Evolutionary conservation across 2,113 vertebrate species (phyloP), one percentile per base, ranked within the genome.

Genomic region (Macroglossus sobrinus): DNA sequence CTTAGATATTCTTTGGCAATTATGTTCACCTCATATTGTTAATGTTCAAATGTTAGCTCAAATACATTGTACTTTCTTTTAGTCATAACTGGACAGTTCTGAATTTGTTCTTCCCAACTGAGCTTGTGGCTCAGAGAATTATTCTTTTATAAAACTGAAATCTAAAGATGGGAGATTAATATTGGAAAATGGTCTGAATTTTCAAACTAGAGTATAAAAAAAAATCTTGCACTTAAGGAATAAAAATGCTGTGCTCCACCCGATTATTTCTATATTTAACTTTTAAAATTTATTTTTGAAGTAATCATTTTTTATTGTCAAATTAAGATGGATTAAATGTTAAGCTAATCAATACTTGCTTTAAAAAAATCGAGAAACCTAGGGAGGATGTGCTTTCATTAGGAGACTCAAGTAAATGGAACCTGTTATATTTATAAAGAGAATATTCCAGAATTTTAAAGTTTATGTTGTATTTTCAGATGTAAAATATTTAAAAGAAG

Each of bases 401-500:
- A 74, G 63, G 4, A 75, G 15, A 19, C 33, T n/a, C 59, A 3
- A 35, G 11, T 40, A 71, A 79, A 55, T 80, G 28, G 72, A 86
- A 53, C 33, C 38, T 47, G 84, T 71, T 97, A 66, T 72, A 38
- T 43, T 84, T 63, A 93, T 12, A 72, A 92, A 91, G 22, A 30
- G 26, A 50, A 53, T 14, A 30, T 86, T 59, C 76, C 28, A 53
- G 18, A 82, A 24, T 38, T 64, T 85, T 93, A 93, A 85, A 19
- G 61, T 1, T 76, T 95, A 90, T 2, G 78, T 97, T 96, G 97
- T 95, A 94, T 94, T 98, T 98, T 97, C 97, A 99, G 98, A 98
- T 97, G 99, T 98, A 95, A 97, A 99, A 99, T 99, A 99, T 95
- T 96, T 98, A 74, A 99, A 99, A 97, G 99, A 99, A 98, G 98